Percentiles rank a stretch among this genome's conserved stretches.
These are phyloP conservation scores for Drosophila grimshawi DNA, from an alignment of 1,140 invertebrate species.

Conservation along the genomic window DNA sequence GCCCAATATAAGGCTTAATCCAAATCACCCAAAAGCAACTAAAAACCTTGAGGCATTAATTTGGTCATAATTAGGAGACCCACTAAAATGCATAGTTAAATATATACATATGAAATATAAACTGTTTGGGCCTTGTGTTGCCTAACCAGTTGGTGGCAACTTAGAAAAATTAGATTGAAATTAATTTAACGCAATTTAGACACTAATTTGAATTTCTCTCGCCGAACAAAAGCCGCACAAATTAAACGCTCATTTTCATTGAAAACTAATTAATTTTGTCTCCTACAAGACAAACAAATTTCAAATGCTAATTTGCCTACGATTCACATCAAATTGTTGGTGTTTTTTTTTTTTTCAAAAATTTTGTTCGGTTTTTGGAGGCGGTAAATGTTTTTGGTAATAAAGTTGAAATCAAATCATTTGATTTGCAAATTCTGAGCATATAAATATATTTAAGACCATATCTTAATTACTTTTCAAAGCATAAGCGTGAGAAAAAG, in stretches of 20 bases:
- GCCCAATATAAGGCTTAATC: not conserved
- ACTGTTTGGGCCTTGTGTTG: conserved; percentile 17
- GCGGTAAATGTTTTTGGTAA: conserved; percentile 25
- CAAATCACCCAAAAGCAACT: not conserved
- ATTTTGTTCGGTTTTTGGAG: not conserved
- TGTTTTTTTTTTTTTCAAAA: not conserved
- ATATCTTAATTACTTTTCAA: conserved; percentile 60
- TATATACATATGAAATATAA: conserved; percentile 33
- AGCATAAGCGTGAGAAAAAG: conserved; percentile 32
- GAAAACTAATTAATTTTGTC: conserved; percentile 61
- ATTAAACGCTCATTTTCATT: conserved; percentile 67
- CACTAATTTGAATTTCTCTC: conserved; percentile 64
- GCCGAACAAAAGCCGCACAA: conserved; percentile 51
- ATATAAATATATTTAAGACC: conserved; percentile 33
- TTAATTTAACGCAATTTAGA: conserved; percentile 75
- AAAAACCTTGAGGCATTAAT: conserved; percentile 56
- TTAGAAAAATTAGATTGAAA: conserved; percentile 67
- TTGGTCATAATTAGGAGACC: conserved; percentile 45
- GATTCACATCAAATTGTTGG: conserved; percentile 21
- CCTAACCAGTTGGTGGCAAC: conserved; percentile 27
- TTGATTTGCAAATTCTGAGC: conserved; percentile 64
- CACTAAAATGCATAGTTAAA: conserved; percentile 55
- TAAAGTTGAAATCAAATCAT: conserved; percentile 41
- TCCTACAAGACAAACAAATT: conserved; percentile 27
- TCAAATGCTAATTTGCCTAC: conserved; percentile 29